A percentile compares a stretch with the other conserved stretches of the same genome.
phyloP scores from a whole-genome alignment of 2,113 vertebrate genomes.

The Pan paniscus region DNA sequence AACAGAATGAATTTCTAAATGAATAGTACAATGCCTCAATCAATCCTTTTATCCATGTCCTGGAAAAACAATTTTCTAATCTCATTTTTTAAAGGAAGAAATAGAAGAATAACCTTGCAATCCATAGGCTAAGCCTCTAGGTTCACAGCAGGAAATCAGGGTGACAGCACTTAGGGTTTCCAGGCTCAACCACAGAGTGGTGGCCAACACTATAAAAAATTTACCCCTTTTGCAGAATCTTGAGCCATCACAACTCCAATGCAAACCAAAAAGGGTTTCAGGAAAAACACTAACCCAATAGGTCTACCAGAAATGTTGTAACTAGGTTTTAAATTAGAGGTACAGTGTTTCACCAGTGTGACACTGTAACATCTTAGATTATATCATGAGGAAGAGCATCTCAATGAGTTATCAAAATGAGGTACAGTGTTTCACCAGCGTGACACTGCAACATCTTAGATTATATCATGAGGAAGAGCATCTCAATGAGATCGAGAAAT shows the following conservation, averaged over 20 bases:
- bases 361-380: background rate
- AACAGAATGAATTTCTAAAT: background rate
- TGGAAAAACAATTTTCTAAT: constrained; percentile 27
- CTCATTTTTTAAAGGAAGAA: background rate
- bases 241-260: background rate
- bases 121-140: background rate
- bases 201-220: background rate
- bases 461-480: background rate
- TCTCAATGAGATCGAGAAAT: background rate
- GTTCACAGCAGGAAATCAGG: background rate
- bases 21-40: background rate
- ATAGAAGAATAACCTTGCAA: background rate
- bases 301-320: background rate
- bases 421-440: background rate
- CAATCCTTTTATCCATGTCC: background rate
- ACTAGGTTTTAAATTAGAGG: background rate
- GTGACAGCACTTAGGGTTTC: background rate
- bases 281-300: background rate
- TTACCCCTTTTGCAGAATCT: background rate
- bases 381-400: background rate
- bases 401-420: background rate
- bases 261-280: background rate
- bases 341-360: background rate
- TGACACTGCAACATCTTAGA: no score
- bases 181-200: background rate